A percentile compares a stretch with the other conserved stretches of the same genome.
phyloP scores from a whole-genome alignment of 2,113 vertebrate species.

The Nothoprocta pentlandii region DNA sequence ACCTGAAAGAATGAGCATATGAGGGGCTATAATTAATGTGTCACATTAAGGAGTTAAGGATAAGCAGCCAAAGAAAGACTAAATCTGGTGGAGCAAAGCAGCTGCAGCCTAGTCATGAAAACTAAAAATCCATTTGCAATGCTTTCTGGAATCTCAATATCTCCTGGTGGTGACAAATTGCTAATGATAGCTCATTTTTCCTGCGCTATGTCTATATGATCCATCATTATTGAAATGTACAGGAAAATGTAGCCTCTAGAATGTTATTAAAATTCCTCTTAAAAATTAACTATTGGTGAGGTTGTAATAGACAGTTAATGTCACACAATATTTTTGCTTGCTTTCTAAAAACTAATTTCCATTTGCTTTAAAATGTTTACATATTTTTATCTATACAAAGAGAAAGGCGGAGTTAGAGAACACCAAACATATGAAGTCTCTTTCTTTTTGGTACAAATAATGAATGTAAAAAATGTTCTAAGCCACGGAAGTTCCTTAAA shows the following conservation, averaged over 20 bases:
- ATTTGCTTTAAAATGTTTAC: not conserved
- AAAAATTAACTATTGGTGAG: slow-evolving; percentile 44
- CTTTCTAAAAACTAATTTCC: not conserved
- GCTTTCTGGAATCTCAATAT: slow-evolving; percentile 44
- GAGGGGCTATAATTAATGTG: slow-evolving; percentile 55
- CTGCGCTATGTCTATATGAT: slow-evolving; percentile 24
- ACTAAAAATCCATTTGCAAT: slow-evolving; percentile 49
- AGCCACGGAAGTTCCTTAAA: not conserved
- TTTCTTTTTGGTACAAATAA: not conserved
- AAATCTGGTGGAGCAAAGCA: slow-evolving; percentile 31
- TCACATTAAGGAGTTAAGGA: slow-evolving; percentile 63
- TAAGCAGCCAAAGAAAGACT: slow-evolving; percentile 50
- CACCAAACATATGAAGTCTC: not conserved
- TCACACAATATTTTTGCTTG: not conserved
- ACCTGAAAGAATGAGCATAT: slow-evolving; percentile 27
- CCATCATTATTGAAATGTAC: slow-evolving; percentile 51
- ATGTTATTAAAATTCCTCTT: slow-evolving; percentile 22
- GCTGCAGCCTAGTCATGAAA: slow-evolving; percentile 2
- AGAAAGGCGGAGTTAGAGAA: not conserved
- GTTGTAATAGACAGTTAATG: not conserved
- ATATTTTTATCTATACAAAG: not conserved
- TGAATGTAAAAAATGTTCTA: not conserved
- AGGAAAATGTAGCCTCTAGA: slow-evolving; percentile 42
- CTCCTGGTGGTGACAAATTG: slow-evolving; percentile 1
- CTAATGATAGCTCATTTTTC: slow-evolving; percentile 5